Base-by-base conservation (phyloP, 2,888 invertebrate species). In the Acronicta alni region DNA sequence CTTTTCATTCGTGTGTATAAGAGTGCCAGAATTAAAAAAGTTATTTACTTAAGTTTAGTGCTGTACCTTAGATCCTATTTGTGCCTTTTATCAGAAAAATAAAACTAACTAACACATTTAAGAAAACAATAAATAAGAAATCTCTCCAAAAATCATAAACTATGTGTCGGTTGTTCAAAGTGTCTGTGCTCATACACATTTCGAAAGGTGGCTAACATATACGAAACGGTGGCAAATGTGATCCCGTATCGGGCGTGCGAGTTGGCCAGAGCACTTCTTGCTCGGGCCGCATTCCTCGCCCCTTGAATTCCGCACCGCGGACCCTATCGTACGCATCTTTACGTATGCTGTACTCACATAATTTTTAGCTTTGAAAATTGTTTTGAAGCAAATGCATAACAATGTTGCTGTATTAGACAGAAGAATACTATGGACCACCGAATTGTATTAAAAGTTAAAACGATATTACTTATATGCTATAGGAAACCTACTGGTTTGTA, bases 231-330 rank as follows among this genome's bases (percentile, higher is more conserved):
- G 70, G 73, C 74, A 74, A 75, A 78, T 76, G 70, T 68, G 74
- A 79, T 81, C 75, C 75, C 64, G 62, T 62, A 61, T 59, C 66
- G 70, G 69, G 70, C 71, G 70, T 78, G 75, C 75, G 74, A 77
- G 67, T 73, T 67, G 76, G 71, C 75, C 80, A 81, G 85, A 82
- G 85, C 82, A 86, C 81, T 89, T 88, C 87, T 89, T 88, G 89
- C 83, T 81, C 75, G 81, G 79, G 79, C 91, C 82, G 84, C 91
- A 91, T 91, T 90, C 91, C 88, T 82, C 69, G 81, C 84, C 84
- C 80, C 88, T 80, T 81, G 83, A 88, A 89, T 90, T 89, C 87
- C 87, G 81, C 79, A 79, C 79, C 75, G 76, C 75, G 79, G 63
- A 57, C 72, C 62, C 72, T 59, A 75, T 64, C 61, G 63, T 64